A percentile compares a stretch with the other conserved stretches of the same genome.
Conservation (phyloP, 2,113 vertebrate genomes). For the Narcine bancroftii region DNA sequence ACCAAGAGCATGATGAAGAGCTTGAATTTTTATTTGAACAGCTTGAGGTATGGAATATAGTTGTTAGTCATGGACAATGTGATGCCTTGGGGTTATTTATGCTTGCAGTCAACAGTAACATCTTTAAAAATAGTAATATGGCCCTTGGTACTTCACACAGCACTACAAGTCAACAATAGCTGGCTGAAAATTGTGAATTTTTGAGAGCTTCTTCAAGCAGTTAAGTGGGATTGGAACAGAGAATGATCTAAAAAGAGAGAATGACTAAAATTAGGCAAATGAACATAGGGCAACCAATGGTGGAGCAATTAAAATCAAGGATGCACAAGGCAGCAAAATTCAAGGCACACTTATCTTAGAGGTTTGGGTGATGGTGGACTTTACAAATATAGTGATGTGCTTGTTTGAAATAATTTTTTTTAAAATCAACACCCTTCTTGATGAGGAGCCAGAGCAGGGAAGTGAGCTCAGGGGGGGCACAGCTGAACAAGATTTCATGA, state of each 20-base stretch:
- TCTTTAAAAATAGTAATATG: background rate
- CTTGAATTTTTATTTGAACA: background rate
- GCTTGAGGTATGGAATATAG: background rate
- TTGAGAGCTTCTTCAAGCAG: too few relatives aligned
- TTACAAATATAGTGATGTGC: too few relatives aligned
- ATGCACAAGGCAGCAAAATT: too few relatives aligned
- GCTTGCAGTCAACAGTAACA: background rate
- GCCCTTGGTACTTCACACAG: background rate
- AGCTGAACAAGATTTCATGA: too few relatives aligned
- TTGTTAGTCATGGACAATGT: background rate
- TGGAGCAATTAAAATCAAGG: too few relatives aligned
- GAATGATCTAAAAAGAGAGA: too few relatives aligned
- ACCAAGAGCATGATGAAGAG: background rate
- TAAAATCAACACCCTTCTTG: background rate
- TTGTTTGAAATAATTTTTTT: background rate
- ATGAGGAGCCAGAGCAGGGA: background rate
- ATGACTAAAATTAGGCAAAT: too few relatives aligned
- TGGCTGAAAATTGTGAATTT: too few relatives aligned
- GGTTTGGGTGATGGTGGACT: too few relatives aligned
- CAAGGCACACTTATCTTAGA: too few relatives aligned
- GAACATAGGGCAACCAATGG: too few relatives aligned
- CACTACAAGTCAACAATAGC: background rate
- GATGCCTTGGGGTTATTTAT: background rate
- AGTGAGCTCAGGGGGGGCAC: background rate
- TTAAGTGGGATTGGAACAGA: too few relatives aligned